A percentile compares a stretch with the other conserved stretches of the same genome.
Conservation (phyloP, 2,888 invertebrate species). For the Lithosia quadra region DNA sequence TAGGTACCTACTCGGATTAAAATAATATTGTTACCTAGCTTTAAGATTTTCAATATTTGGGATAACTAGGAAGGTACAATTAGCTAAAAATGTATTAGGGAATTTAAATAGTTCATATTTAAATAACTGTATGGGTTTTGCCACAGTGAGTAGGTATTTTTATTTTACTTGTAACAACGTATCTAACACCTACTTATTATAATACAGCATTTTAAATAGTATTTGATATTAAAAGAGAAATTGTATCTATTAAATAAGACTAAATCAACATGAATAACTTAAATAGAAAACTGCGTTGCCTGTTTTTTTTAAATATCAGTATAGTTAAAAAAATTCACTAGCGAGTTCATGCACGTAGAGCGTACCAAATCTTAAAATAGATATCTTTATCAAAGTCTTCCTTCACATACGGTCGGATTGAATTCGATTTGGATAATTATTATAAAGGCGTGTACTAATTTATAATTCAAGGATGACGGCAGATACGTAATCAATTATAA, state of each 20-base stretch:
- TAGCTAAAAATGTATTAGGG: background rate
- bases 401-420: slow-evolving; percentile 64
- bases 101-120: background rate
- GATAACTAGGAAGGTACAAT: no score
- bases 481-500: slow-evolving; percentile 54
- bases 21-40: no score
- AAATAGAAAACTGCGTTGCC: background rate
- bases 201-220: no score
- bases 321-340: slow-evolving; percentile 53
- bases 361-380: slow-evolving; percentile 68
- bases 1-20: background rate
- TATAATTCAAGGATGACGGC: slow-evolving; percentile 59
- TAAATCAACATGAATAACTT: background rate
- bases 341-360: slow-evolving; percentile 50
- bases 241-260: background rate
- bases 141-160: background rate
- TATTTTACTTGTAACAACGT: no score
- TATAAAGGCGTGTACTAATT: slow-evolving; percentile 59
- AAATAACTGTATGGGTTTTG: background rate
- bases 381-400: slow-evolving; percentile 76
- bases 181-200: no score
- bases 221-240: no score
- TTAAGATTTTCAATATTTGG: no score
- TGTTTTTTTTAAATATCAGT: background rate
- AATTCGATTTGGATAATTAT: slow-evolving; percentile 69